These are phyloP conservation scores for Oryzias woworae DNA, from an alignment of 2,113 vertebrate species.

Conservation along the genomic window DNA sequence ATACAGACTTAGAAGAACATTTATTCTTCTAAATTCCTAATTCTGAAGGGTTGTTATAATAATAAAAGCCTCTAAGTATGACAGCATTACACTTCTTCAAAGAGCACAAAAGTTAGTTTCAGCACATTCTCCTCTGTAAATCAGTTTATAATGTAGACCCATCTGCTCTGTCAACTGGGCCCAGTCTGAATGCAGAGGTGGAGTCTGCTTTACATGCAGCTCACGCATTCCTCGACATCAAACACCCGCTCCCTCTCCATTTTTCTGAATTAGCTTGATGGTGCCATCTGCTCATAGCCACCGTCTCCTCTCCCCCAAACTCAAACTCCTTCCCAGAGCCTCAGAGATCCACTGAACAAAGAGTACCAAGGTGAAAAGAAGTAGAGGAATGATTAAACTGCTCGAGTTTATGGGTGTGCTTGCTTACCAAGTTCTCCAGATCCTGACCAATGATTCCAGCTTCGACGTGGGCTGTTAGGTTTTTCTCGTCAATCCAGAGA, in stretches of 20 bases:
- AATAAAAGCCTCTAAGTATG: slow-evolving; percentile 43
- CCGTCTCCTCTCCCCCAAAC: slow-evolving; percentile 63
- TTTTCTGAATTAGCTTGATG: slow-evolving; percentile 90
- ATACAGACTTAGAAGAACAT: slow-evolving; percentile 10
- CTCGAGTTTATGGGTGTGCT: not conserved
- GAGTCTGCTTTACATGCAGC: slow-evolving; percentile 82
- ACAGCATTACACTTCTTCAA: slow-evolving; percentile 35
- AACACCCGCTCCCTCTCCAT: slow-evolving; percentile 84
- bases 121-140: slow-evolving; percentile 81
- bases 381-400: slow-evolving; percentile 1
- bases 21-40: slow-evolving; percentile 13
- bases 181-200: slow-evolving; percentile 73
- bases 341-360: slow-evolving; percentile 27
- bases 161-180: slow-evolving; percentile 81
- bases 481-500: slow-evolving; percentile 97
- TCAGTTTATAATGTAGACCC: slow-evolving; percentile 85
- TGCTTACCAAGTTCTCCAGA: slow-evolving; percentile 91
- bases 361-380: slow-evolving; percentile 43
- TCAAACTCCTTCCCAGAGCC: slow-evolving; percentile 40
- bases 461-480: slow-evolving; percentile 92
- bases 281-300: slow-evolving; percentile 90
- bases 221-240: slow-evolving; percentile 84
- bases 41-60: slow-evolving; percentile 31
- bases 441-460: slow-evolving; percentile 96
- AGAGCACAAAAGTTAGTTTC: slow-evolving; percentile 52